A percentile compares a stretch with the other conserved stretches of the same genome.
These are phyloP conservation scores for Desmophyllum pertusum DNA, from an alignment of 92 coral and sea anemone genomes.

Conservation along the genomic window DNA sequence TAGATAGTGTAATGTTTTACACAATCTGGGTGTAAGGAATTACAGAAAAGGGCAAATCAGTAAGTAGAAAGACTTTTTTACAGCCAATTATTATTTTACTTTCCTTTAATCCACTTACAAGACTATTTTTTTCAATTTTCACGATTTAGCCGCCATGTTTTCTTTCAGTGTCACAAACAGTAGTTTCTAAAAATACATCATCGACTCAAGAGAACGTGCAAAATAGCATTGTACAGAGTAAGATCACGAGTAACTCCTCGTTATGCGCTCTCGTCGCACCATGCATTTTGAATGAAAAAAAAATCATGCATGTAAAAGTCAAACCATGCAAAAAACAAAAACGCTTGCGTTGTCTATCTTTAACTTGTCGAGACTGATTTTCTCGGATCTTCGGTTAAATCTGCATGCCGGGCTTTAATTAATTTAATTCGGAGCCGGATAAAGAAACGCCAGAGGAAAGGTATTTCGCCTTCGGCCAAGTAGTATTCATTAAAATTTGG, in stretches of 20 bases:
- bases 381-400: background rate
- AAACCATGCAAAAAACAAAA: no score
- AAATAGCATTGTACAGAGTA: background rate
- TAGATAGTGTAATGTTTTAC: background rate
- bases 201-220: background rate
- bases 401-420: background rate
- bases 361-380: no score
- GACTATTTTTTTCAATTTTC: background rate
- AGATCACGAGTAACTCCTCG: background rate
- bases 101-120: background rate
- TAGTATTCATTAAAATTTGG: background rate
- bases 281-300: background rate
- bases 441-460: background rate
- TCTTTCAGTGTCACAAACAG: background rate
- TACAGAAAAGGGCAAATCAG: background rate
- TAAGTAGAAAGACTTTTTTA: background rate
- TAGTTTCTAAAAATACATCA: background rate
- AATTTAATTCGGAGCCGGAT: no score
- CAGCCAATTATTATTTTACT: background rate
- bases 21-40: background rate
- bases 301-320: background rate
- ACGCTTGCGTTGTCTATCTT: no score
- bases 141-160: background rate
- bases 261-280: background rate
- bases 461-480: background rate